A percentile compares a stretch with the other conserved stretches of the same genome.
Conservation (phyloP, 2,113 vertebrate genomes). For the Anolis carolinensis region DNA sequence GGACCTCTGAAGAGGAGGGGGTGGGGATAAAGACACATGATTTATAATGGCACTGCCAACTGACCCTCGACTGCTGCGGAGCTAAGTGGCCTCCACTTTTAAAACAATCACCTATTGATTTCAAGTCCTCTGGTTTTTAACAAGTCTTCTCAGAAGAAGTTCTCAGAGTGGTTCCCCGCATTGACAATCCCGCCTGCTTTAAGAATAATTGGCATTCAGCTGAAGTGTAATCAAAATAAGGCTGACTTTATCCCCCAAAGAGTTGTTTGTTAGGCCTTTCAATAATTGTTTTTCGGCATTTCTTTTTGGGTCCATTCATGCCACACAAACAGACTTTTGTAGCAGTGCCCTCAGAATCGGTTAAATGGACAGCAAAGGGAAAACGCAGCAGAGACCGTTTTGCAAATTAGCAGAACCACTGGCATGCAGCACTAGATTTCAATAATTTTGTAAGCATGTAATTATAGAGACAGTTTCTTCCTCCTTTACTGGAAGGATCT, state of each 20-base stretch:
- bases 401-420: slow-evolving; percentile 10
- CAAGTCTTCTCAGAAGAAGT: slow-evolving; percentile 39
- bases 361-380: background rate
- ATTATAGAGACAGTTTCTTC: background rate
- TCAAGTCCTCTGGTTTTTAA: slow-evolving; percentile 51
- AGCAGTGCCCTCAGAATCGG: background rate
- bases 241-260: slow-evolving; percentile 48
- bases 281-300: slow-evolving; percentile 17
- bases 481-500: background rate
- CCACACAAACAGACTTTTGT: slow-evolving; percentile 54
- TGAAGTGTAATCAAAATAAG: slow-evolving; percentile 59
- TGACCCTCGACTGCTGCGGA: slow-evolving; percentile 27
- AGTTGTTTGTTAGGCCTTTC: slow-evolving; percentile 58
- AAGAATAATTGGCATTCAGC: slow-evolving; percentile 14
- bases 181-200: slow-evolving; percentile 35
- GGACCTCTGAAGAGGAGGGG: slow-evolving; percentile 24
- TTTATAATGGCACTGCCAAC: slow-evolving; percentile 28
- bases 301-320: background rate
- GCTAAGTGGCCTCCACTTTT: slow-evolving; percentile 42
- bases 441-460: background rate
- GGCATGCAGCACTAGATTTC: background rate
- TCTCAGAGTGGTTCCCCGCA: slow-evolving; percentile 35
- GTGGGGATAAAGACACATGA: slow-evolving; percentile 26
- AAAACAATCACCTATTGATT: slow-evolving; percentile 65
- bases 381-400: slow-evolving; percentile 3